Conservation (phyloP, 1,140 invertebrate genomes). For the Eriocheir sinensis region DNA sequence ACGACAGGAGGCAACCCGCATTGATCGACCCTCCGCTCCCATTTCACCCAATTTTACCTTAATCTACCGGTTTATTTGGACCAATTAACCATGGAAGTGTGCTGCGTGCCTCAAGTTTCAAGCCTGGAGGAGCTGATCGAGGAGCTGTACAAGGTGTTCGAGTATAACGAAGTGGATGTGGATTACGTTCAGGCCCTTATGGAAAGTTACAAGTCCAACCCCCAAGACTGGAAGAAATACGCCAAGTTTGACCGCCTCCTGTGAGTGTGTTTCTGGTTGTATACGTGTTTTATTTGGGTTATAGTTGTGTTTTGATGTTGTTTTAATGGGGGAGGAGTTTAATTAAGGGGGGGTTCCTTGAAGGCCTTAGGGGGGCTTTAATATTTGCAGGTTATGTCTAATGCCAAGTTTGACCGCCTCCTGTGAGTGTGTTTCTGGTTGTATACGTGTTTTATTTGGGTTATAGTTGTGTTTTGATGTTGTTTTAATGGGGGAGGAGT, state of each 20-base stretch:
- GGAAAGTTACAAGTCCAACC: slow-evolving; percentile 92
- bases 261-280: slow-evolving; percentile 84
- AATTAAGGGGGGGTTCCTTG: no score
- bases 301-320: not conserved
- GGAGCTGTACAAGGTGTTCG: slow-evolving; percentile 89
- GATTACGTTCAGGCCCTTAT: slow-evolving; percentile 94
- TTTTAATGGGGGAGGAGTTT: no score
- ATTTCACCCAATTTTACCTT: no score
- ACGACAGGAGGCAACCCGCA: no score
- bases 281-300: not conserved
- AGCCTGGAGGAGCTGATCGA: slow-evolving; percentile 88
- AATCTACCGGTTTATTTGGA: not conserved
- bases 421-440: slow-evolving; percentile 86
- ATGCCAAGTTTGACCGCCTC: slow-evolving; percentile 96
- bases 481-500: no score
- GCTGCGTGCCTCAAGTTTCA: slow-evolving; percentile 34
- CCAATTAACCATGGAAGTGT: slow-evolving; percentile 40
- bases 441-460: not conserved
- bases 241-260: slow-evolving; percentile 97
- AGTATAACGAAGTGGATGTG: slow-evolving; percentile 90
- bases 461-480: not conserved
- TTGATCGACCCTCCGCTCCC: no score
- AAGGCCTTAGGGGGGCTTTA: not conserved
- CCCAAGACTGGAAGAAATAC: slow-evolving; percentile 95
- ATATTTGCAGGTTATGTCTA: no score